Base-by-base conservation (phyloP, 2,797 vertebrate genomes). In the Taeniopygia guttata region DNA sequence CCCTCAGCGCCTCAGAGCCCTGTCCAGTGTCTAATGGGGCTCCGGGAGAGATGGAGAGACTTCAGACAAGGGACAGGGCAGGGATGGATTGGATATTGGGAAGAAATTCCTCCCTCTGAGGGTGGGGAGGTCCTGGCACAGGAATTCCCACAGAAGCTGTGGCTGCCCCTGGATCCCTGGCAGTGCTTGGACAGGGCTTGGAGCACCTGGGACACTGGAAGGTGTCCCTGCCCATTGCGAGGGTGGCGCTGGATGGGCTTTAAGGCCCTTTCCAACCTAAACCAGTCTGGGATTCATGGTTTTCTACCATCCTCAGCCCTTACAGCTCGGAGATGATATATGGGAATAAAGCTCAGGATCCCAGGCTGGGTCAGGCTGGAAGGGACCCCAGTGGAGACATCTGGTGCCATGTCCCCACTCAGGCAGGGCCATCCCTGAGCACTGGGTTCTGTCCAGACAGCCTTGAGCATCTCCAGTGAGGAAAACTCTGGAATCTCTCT, bases 281-380 rank as follows among this genome's bases (percentile, higher is more conserved):
- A 19, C 13, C 32, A 9, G 2, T 15, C 48, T 38, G 49, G 11
- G 11, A 34, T 49, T 9, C 7, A 0, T 21, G 11, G 15, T 34
- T 46, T 26, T 21, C 16, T 16, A 2, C 12, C 2, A 0, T 45
- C 52, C 59, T 46, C 40, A 19, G 38, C 13, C 11, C 21, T 20
- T 18, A 1, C 1, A 4, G 1, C 22, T 7, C 4, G 32, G 23
- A 21, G 54, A 4, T 0, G 0, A 0, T 11, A 3, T 1, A 25
- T 36, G 16, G 34, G 60, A 45, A 16, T 7, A 3, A 6, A 32
- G 36, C 34, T 32, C 56, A 26, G 73, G 8, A 14, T 15, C 2
- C 11, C 55, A 26, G 55, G 40, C 10, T 29, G 12, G 9, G 14
- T 19, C 40, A 16, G 42, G 26, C 17, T 59, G 70, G 52, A 43